Conservation (phyloP, 2,888 invertebrate genomes). For the Cataglyphis livida region DNA sequence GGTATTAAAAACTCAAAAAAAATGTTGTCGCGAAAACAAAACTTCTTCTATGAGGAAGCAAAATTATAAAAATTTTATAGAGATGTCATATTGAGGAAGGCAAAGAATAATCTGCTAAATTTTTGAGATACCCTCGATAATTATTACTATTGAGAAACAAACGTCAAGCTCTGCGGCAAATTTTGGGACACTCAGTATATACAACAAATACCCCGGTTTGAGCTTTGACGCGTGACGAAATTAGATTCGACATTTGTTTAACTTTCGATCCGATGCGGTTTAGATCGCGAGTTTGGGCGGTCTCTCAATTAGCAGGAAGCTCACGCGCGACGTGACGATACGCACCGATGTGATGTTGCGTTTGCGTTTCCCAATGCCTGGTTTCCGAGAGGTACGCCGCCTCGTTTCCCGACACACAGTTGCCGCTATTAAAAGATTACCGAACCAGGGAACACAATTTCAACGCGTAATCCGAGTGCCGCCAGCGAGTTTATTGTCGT, state of each 20-base stretch:
- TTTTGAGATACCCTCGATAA: not conserved
- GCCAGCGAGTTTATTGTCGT: not conserved
- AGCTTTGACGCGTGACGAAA: conserved; percentile 37
- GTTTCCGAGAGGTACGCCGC: conserved; percentile 24
- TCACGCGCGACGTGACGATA: conserved; percentile 35
- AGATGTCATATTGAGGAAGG: not conserved
- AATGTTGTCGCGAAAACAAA: no score
- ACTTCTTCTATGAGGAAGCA: no score
- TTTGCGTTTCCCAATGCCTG: conserved; percentile 28
- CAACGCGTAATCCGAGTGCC: not conserved
- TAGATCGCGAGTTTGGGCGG: conserved; percentile 6
- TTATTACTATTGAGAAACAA: not conserved
- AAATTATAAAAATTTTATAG: not conserved
- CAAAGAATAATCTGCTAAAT: not conserved
- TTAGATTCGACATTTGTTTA: conserved; percentile 68
- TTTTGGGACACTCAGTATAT: not conserved
- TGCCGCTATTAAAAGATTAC: conserved; percentile 16
- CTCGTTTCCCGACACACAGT: conserved; percentile 27
- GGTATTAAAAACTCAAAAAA: no score
- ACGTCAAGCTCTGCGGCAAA: not conserved
- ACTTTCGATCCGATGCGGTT: conserved; percentile 58
- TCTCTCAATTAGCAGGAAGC: conserved; percentile 58
- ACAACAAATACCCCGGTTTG: not conserved
- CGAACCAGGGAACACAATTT: conserved; percentile 18
- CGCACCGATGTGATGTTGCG: conserved; percentile 49